phyloP scores from a whole-genome alignment of 2,113 vertebrate species.

The Prunella fulvescens region DNA sequence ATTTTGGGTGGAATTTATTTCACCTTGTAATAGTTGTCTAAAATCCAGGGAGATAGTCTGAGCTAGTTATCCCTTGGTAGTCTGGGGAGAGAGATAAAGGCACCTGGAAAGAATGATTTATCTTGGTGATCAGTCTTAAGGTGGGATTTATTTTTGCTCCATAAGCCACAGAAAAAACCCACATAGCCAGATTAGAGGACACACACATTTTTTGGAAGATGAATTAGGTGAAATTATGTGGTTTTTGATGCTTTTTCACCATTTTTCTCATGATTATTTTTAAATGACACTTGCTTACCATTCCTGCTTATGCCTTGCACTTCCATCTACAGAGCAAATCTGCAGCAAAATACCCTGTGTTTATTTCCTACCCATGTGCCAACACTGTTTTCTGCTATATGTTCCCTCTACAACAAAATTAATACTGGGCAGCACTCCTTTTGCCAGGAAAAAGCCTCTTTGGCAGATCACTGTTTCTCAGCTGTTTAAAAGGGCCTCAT shows the following conservation, averaged over 20 bases:
- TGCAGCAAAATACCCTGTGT: neutral
- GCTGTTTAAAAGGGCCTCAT: neutral
- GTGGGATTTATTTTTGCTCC: neutral
- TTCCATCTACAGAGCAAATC: neutral
- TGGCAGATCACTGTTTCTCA: neutral
- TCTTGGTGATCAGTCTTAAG: neutral
- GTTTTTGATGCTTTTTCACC: neutral
- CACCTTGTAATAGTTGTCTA: neutral
- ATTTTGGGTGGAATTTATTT: neutral
- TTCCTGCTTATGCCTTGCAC: neutral
- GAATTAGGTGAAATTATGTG: neutral
- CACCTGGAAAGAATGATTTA: neutral
- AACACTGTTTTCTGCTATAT: neutral
- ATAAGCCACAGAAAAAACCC: neutral
- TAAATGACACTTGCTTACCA: neutral
- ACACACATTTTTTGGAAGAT: neutral
- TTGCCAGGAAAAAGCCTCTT: neutral
- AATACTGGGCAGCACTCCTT: neutral
- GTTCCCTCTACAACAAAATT: neutral
- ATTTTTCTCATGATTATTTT: neutral
- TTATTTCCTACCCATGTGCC: neutral
- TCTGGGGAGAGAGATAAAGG: neutral
- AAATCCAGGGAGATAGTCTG: neutral
- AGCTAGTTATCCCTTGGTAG: neutral
- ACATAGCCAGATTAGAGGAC: neutral